Percentiles rank a stretch among this genome's conserved stretches.
phyloP scores from a whole-genome alignment of 2,113 vertebrate genomes.

The Myrmecobius fasciatus region DNA sequence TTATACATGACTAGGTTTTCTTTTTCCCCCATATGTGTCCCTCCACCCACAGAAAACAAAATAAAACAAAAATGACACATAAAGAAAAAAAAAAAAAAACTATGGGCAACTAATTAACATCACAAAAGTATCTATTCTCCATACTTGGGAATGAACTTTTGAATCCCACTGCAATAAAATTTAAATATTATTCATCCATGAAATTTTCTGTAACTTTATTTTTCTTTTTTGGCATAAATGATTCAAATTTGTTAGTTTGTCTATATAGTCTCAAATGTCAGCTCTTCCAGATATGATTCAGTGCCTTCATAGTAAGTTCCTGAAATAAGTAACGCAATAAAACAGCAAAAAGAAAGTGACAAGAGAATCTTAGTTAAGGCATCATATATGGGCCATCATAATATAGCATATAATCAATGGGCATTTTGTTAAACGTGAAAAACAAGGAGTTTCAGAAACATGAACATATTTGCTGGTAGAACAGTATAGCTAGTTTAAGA shows the following conservation, averaged over 20 bases:
- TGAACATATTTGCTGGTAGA: not conserved
- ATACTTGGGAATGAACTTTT: not conserved
- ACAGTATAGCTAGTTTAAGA: not conserved
- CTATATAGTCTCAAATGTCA: conserved; percentile 27
- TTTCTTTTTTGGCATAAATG: conserved; percentile 40
- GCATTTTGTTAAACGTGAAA: not conserved
- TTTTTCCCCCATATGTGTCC: not conserved
- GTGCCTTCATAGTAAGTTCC: not conserved
- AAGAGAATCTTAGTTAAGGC: not conserved
- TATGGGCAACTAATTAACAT: not conserved
- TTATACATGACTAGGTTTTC: not conserved
- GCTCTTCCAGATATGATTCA: conserved; percentile 31
- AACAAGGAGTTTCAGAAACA: not conserved
- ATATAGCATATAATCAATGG: not conserved
- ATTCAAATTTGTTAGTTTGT: not conserved
- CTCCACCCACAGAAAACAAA: not conserved
- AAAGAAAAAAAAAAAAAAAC: not conserved
- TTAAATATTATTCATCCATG: conserved; percentile 19
- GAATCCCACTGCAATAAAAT: conserved; percentile 28
- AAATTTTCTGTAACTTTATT: not conserved
- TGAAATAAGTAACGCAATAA: not conserved
- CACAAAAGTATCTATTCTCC: not conserved
- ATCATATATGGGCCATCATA: not conserved
- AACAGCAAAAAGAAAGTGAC: not conserved
- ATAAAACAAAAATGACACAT: not conserved